Evolutionary conservation across 2,888 invertebrate genomes (phyloP).

Genomic region (Trilocha varians): DNA sequence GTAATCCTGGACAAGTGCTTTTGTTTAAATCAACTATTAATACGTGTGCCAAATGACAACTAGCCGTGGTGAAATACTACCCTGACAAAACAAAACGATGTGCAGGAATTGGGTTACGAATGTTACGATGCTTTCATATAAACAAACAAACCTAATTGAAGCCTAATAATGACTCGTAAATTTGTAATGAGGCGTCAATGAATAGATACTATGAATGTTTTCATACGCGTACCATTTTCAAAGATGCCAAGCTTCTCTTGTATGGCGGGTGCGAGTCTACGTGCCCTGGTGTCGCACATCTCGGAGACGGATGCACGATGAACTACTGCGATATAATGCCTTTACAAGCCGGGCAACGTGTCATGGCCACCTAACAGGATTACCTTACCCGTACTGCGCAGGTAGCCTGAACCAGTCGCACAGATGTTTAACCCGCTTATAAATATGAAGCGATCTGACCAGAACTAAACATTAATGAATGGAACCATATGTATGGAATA

Average conservation of each 20-base stretch:
- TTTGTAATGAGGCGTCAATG: slow-evolving; percentile 22
- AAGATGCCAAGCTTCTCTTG: slow-evolving; percentile 68
- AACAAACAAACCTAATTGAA: slow-evolving; percentile 26
- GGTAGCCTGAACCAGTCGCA: slow-evolving; percentile 49
- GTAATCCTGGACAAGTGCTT: slow-evolving; percentile 42
- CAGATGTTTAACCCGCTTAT: slow-evolving; percentile 56
- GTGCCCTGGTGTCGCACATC: slow-evolving; percentile 59
- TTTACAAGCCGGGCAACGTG: slow-evolving; percentile 65
- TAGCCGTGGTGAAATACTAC: slow-evolving; percentile 50
- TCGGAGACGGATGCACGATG: slow-evolving; percentile 49
- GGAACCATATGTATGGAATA: background rate
- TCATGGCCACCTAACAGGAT: slow-evolving; percentile 73
- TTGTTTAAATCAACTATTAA: slow-evolving; percentile 48
- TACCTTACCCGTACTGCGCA: slow-evolving; percentile 64
- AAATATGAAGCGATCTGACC: slow-evolving; percentile 35
- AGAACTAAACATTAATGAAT: slow-evolving; percentile 18
- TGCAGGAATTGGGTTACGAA: slow-evolving; percentile 31
- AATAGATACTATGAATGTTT: background rate
- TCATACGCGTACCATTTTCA: slow-evolving; percentile 55
- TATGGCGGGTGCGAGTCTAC: slow-evolving; percentile 62
- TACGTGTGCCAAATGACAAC: slow-evolving; percentile 63
- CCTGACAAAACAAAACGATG: slow-evolving; percentile 25
- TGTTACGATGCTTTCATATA: slow-evolving; percentile 42
- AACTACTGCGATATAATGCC: slow-evolving; percentile 45
- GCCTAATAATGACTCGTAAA: slow-evolving; percentile 29